Base-by-base conservation (phyloP, 2,113 vertebrate genomes). In the Periophthalmus modestus region DNA sequence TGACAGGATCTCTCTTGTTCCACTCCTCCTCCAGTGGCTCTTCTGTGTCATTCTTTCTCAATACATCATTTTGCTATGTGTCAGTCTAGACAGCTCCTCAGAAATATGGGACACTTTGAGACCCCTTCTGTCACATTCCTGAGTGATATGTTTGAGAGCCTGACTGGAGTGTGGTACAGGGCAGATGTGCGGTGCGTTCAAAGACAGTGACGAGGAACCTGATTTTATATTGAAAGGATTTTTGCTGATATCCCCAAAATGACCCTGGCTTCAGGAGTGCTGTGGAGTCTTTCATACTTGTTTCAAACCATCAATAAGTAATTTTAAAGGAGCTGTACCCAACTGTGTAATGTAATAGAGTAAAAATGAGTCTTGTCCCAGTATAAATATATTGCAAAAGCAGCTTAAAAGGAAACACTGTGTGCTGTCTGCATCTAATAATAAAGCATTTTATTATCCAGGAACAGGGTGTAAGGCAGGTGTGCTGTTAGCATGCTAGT, bases 1-100 rank as follows among this genome's bases (percentile, higher is more conserved):
- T 83, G 85, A 77, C 78, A 74, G 58, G 70, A 61, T 80, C 83
- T 68, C 66, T 82, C 78, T 85, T 80, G 66, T 80, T 77, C 59
- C 72, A 79, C 81, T 82, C 81, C 85, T 82, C 73, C 77, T 77
- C 6, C 23, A 80, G 77, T 78, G 79, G 18, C 69, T 48, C 75
- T 85, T 59, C 33, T 78, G 73, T 82, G 85, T 82, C 81, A 9
- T 77, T 67, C 76, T 73, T 80, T 72, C n/a, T 16, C 78, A 47
- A 16, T 52, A 19, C 39, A 54, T 62, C 61, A 74, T 2, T 73
- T 69, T 80, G 82, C 83, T 61, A 66, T 75, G 66, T 85, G 84
- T 87, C 77, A 85, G 69, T 80, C 74, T 65, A 66, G 16, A 47
- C 23, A 73, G 66, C 28, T 69, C 24, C 66, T 13, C 16, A 47